A percentile compares a stretch with the other conserved stretches of the same genome.
phyloP scores from a whole-genome alignment of 2,797 vertebrate species.

The Anniella stebbinsi region DNA sequence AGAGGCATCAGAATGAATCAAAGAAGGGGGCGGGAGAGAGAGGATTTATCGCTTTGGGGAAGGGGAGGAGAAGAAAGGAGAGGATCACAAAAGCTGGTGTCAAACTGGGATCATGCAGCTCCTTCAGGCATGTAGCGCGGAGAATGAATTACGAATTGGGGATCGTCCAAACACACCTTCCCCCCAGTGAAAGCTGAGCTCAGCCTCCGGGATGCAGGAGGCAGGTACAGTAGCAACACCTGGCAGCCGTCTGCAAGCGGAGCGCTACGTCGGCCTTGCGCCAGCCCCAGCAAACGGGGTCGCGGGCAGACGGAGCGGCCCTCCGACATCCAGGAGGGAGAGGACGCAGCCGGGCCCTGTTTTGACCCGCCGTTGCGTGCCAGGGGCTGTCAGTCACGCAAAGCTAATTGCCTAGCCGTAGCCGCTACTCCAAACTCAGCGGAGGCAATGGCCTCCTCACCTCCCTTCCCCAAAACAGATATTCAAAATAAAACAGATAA shows the following conservation, averaged over 20 bases:
- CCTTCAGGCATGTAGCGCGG: slow-evolving; percentile 30
- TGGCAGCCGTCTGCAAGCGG: background rate
- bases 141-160: slow-evolving; percentile 32
- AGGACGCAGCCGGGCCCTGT: slow-evolving; percentile 52
- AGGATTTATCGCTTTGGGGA: slow-evolving; percentile 22
- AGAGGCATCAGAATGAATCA: background rate
- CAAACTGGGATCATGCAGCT: slow-evolving; percentile 27
- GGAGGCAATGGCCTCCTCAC: slow-evolving; percentile 68
- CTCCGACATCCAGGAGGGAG: slow-evolving; percentile 3
- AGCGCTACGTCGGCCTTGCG: background rate
- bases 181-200: slow-evolving; percentile 45
- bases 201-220: slow-evolving; percentile 47
- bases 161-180: slow-evolving; percentile 59
- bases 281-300: background rate
- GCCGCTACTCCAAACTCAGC: slow-evolving; percentile 57
- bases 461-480: background rate
- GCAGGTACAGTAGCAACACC: slow-evolving; percentile 36
- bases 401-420: slow-evolving; percentile 74
- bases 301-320: slow-evolving; percentile 5
- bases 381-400: slow-evolving; percentile 69
- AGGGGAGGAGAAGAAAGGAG: slow-evolving; percentile 20
- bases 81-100: slow-evolving; percentile 14
- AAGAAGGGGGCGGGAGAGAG: background rate
- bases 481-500: background rate
- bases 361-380: slow-evolving; percentile 32